Percentiles rank a stretch among this genome's conserved stretches.
Conservation (phyloP, 1,140 invertebrate species). For the Trachymyrmex cornetzi region DNA sequence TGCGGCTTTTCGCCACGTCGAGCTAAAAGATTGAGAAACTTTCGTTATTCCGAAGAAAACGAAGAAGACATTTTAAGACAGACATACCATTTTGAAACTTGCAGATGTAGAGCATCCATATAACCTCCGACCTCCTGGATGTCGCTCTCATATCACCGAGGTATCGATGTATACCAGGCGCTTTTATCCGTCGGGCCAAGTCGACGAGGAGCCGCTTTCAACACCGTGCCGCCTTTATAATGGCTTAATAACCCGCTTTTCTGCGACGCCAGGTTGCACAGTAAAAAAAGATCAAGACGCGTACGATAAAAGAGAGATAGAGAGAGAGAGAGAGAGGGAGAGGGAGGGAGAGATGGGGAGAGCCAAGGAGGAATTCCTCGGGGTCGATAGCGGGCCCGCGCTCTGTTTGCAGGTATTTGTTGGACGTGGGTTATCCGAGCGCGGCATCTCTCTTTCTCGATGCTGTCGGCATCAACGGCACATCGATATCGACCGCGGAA, state of each 20-base stretch:
- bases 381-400: constrained; percentile 52
- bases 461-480: constrained; percentile 37
- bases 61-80: neutral
- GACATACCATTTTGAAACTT: constrained; percentile 19
- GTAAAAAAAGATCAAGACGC: constrained; percentile 23
- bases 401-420: constrained; percentile 73
- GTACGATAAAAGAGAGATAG: neutral
- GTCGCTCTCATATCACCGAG: constrained; percentile 20
- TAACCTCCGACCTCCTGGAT: neutral
- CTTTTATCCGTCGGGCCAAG: constrained; percentile 41
- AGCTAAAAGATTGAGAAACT: neutral
- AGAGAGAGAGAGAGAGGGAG: neutral
- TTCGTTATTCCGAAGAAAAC: too few species aligned
- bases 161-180: constrained; percentile 45
- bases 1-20: neutral
- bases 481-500: constrained; percentile 77
- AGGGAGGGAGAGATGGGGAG: constrained; percentile 23
- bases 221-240: constrained; percentile 57
- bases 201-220: constrained; percentile 56
- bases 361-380: constrained; percentile 33
- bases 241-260: constrained; percentile 62
- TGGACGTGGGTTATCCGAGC: constrained; percentile 59
- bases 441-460: constrained; percentile 67
- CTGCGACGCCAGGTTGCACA: constrained; percentile 41
- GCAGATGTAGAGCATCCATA: neutral